These are phyloP conservation scores for Acanthococcus lagerstroemiae DNA, from an alignment of 2,888 invertebrate species.

Conservation along the genomic window DNA sequence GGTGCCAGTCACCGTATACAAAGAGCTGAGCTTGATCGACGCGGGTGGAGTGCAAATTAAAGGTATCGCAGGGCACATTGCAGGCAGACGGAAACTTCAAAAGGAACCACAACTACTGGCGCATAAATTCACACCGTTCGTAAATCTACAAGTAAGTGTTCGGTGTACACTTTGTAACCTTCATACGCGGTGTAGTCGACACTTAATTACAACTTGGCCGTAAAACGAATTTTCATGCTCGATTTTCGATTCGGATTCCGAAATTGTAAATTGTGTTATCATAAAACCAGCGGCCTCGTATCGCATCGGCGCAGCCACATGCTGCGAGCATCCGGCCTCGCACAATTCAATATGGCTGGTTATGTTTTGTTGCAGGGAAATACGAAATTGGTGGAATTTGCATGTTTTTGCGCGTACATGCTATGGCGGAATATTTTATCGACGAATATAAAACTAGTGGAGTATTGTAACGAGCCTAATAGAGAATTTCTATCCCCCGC, in stretches of 20 bases:
- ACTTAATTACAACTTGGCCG: no score
- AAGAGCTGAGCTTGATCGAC: background rate
- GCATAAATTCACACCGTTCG: slow-evolving; percentile 11
- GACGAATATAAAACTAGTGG: background rate
- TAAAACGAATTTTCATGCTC: no score
- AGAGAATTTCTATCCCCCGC: background rate
- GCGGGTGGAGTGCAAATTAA: slow-evolving; percentile 10
- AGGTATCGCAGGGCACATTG: slow-evolving; percentile 4
- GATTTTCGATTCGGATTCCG: no score
- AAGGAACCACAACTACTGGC: background rate
- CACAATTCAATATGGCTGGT: no score
- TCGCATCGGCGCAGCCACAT: no score
- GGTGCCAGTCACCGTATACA: background rate
- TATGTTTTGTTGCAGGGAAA: no score
- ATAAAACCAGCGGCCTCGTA: no score
- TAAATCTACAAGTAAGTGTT: slow-evolving; percentile 1
- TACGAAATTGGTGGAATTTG: background rate
- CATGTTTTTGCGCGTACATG: slow-evolving; percentile 8
- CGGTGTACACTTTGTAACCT: no score
- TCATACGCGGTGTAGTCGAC: no score
- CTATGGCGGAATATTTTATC: slow-evolving; percentile 9
- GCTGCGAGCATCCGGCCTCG: no score
- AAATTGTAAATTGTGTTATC: no score
- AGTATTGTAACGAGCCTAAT: background rate
- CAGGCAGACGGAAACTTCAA: background rate